These are phyloP conservation scores for Melanotaenia boesemani DNA, from an alignment of 2,797 vertebrate genomes.

Conservation along the genomic window DNA sequence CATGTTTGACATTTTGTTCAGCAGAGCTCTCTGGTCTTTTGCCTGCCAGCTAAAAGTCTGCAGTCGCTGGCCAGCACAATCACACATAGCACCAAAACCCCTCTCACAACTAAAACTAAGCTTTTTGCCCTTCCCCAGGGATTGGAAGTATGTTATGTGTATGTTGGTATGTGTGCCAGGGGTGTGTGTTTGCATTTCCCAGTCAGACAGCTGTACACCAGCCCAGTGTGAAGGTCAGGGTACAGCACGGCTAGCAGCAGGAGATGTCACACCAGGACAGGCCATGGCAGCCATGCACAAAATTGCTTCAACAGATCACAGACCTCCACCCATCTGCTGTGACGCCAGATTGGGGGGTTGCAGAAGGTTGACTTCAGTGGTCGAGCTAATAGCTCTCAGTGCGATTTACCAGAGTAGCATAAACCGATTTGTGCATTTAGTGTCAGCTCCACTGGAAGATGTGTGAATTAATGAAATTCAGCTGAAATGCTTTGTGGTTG, in stretches of 20 bases:
- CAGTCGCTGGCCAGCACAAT: slow-evolving; percentile 36
- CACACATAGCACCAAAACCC: slow-evolving; percentile 47
- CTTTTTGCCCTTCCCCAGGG: slow-evolving; percentile 59
- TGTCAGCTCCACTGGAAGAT: slow-evolving; percentile 60
- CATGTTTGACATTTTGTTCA: slow-evolving; percentile 57
- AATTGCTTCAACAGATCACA: slow-evolving; percentile 88
- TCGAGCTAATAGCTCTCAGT: slow-evolving; percentile 81
- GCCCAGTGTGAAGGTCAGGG: slow-evolving; percentile 86
- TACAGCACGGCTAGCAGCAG: slow-evolving; percentile 84
- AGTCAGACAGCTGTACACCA: slow-evolving; percentile 80
- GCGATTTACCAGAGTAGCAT: slow-evolving; percentile 66
- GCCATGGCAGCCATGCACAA: slow-evolving; percentile 87
- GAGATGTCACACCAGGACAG: slow-evolving; percentile 86
- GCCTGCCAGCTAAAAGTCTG: slow-evolving; percentile 40
- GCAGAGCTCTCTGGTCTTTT: slow-evolving; percentile 45
- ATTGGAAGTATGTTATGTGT: slow-evolving; percentile 41
- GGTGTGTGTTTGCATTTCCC: slow-evolving; percentile 60
- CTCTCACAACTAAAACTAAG: slow-evolving; percentile 49
- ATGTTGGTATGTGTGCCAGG: slow-evolving; percentile 27
- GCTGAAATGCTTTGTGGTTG: slow-evolving; percentile 34
- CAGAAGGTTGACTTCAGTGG: slow-evolving; percentile 75
- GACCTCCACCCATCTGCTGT: slow-evolving; percentile 85
- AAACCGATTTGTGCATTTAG: slow-evolving; percentile 77
- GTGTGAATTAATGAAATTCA: slow-evolving; percentile 51
- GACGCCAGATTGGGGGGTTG: slow-evolving; percentile 72